Conservation (phyloP, 2,113 vertebrate species). For the Catharus minimus region DNA sequence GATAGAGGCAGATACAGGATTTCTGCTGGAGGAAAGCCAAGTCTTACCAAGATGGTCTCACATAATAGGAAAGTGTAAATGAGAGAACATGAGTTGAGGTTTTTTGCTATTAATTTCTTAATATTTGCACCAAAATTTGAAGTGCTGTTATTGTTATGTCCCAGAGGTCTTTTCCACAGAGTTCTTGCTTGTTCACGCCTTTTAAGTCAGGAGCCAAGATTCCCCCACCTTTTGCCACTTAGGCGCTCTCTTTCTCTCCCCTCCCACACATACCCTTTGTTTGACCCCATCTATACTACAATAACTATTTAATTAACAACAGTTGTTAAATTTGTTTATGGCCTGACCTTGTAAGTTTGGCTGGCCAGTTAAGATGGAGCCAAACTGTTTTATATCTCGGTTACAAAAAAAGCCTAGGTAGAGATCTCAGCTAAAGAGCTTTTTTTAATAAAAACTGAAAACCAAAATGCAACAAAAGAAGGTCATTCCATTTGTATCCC, state of each 20-base stretch:
- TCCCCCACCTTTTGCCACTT: slow-evolving; percentile 45
- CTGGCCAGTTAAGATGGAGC: slow-evolving; percentile 44
- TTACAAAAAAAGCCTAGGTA: slow-evolving; percentile 21
- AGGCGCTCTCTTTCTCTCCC: slow-evolving; percentile 10
- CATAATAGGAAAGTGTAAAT: background rate
- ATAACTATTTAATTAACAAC: slow-evolving; percentile 66
- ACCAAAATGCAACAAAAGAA: background rate
- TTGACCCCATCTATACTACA: slow-evolving; percentile 58
- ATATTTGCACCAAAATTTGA: slow-evolving; percentile 24
- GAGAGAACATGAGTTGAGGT: background rate
- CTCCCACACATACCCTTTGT: slow-evolving; percentile 57
- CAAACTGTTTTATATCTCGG: slow-evolving; percentile 35
- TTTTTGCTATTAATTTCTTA: slow-evolving; percentile 11
- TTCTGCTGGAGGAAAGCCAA: slow-evolving; percentile 25
- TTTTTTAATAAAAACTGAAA: background rate
- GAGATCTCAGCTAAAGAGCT: background rate
- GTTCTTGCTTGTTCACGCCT: slow-evolving; percentile 49
- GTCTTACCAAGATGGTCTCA: background rate
- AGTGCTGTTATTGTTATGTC: slow-evolving; percentile 22
- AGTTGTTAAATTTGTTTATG: slow-evolving; percentile 67
- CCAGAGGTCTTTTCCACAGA: slow-evolving; percentile 27
- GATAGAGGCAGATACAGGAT: background rate
- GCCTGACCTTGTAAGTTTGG: slow-evolving; percentile 53
- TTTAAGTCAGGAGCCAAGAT: slow-evolving; percentile 26
- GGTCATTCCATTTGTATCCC: background rate